Evolutionary conservation across 2,113 vertebrate genomes (phyloP).

Genomic region (Leucopsar rothschildi): DNA sequence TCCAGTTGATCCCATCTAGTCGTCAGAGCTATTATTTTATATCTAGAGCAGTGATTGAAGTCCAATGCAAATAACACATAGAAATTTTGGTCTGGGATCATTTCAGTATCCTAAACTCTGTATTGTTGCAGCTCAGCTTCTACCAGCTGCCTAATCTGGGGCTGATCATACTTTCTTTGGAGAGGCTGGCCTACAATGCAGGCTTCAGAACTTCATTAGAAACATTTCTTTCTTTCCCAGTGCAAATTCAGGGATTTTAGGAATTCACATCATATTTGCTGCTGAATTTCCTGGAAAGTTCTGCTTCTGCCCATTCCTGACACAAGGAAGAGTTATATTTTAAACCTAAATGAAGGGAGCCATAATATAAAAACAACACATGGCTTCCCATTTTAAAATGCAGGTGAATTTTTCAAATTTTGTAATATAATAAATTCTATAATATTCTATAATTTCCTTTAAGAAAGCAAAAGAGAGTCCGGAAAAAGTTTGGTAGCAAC

Average conservation of each 20-base stretch:
- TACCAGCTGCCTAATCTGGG: not conserved
- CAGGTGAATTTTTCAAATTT: not conserved
- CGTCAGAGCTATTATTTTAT: not conserved
- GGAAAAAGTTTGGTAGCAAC: not conserved
- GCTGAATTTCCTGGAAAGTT: not conserved
- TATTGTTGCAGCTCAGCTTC: not conserved
- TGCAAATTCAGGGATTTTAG: not conserved
- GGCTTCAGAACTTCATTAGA: not conserved
- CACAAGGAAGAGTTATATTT: not conserved
- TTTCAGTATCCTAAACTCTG: not conserved
- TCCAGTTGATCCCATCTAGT: not conserved
- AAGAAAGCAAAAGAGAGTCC: not conserved
- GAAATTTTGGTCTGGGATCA: not conserved
- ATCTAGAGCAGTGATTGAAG: not conserved
- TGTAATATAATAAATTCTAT: not conserved
- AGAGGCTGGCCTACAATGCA: accelerated
- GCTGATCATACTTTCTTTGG: not conserved
- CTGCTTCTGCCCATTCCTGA: not conserved
- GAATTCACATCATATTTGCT: not conserved
- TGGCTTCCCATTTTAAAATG: not conserved
- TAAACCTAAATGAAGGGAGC: not conserved
- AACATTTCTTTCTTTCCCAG: not conserved
- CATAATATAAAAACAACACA: not conserved
- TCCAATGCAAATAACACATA: not conserved
- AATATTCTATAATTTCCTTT: not conserved